Evolutionary conservation across 2,797 vertebrate species (phyloP).

Genomic region (Darevskia nairensis): DNA sequence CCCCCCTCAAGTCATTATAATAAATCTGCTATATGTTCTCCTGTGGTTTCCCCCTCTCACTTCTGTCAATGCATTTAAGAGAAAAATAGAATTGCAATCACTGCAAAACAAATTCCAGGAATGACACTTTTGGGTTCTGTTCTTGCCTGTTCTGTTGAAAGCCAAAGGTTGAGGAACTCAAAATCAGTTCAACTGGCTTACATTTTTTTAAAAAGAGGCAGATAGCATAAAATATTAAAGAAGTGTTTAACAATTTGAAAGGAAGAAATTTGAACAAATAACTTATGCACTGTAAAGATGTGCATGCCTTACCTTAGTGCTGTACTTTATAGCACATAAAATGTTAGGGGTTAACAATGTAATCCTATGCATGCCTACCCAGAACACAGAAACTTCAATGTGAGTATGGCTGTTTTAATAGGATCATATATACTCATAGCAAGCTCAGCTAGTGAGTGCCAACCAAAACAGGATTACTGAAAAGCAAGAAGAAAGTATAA

Average conservation of each 20-base stretch:
- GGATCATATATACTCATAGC: neutral
- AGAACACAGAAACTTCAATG: neutral
- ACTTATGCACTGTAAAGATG: too few relatives aligned
- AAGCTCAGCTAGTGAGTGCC: neutral
- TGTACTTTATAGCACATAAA: too few relatives aligned
- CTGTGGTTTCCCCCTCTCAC: neutral
- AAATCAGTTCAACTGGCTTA: neutral
- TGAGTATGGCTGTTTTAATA: neutral
- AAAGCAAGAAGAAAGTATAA: neutral
- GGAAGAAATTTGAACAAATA: neutral
- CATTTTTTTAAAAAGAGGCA: neutral
- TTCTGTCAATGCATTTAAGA: conserved; percentile 18
- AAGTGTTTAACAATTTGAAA: neutral
- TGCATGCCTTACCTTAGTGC: too few relatives aligned
- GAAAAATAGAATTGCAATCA: neutral
- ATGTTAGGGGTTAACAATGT: too few relatives aligned
- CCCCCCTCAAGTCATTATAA: neutral
- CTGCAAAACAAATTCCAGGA: conserved; percentile 8
- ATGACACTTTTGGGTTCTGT: neutral
- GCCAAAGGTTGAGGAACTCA: conserved; percentile 13
- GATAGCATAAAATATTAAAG: neutral
- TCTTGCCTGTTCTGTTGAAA: conserved; percentile 6
- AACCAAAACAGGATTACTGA: neutral
- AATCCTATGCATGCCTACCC: too few relatives aligned
- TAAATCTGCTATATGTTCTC: neutral